A percentile compares a stretch with the other conserved stretches of the same genome.
These are phyloP conservation scores for Invenusta paracnida DNA, from an alignment of 2,888 invertebrate species.

Conservation along the genomic window DNA sequence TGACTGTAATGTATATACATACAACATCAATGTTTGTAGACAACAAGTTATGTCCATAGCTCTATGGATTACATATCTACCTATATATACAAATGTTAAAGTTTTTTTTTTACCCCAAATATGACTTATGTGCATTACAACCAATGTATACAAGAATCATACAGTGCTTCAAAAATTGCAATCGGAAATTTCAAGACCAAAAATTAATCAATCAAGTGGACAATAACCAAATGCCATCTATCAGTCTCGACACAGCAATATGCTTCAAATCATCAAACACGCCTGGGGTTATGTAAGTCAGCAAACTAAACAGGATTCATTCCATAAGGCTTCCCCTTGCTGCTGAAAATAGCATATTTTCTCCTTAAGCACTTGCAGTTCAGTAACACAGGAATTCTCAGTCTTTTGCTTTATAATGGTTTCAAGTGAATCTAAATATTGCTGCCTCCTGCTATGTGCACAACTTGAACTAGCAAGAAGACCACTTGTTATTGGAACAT, in stretches of 20 bases:
- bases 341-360: not conserved
- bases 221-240: not conserved
- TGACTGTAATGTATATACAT: no score
- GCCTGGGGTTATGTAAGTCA: not conserved
- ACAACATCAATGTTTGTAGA: no score
- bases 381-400: not conserved
- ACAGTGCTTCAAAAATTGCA: not conserved
- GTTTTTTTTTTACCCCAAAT: no score
- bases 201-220: not conserved
- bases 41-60: no score
- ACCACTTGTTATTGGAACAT: not conserved
- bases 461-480: not conserved
- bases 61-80: no score
- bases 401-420: not conserved
- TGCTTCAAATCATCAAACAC: not conserved
- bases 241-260: not conserved
- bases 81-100: no score
- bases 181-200: not conserved
- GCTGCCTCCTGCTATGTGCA: not conserved
- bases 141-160: not conserved
- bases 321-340: not conserved
- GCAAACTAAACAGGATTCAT: not conserved
- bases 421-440: not conserved
- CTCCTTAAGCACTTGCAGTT: not conserved
- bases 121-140: not conserved